Evolutionary conservation across 2,888 invertebrate genomes (phyloP), one percentile per base, ranked within the genome.

Genomic region (Onthophagus sagittarius): DNA sequence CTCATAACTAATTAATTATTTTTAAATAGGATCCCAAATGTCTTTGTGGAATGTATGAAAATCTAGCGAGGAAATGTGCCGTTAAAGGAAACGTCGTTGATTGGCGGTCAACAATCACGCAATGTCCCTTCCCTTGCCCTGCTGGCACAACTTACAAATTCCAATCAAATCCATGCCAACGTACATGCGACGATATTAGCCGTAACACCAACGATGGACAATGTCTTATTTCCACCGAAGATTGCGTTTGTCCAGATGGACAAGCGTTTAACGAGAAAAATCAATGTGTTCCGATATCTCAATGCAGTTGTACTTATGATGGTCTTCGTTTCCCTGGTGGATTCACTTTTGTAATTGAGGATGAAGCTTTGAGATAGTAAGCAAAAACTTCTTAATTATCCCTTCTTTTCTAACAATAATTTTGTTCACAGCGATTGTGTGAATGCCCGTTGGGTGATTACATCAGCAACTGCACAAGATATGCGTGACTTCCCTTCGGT

Each of bases 381-480:
- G 39, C 39, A 53, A 53, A 53, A 53, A 53, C n/a, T 53, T 53
- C 23, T 23, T 23, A 23, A 23, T 3, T 3, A 23, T 23, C 23
- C 23, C 23, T 53, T 53, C 2, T 53, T 1, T 1, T 53, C 5
- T 23, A 53, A 53, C 6, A 9, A 9, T 4, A 53, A 53, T 53
- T 53, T 13, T 5, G 32, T 39, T 23, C 7, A 23, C 76, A 89
- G 91, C 75, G 89, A 88, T 0, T 92, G 92, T 71, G 83, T 86
- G 32, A 88, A 87, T 65, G 93, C 91, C 0, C 80, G 86, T 1
- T 94, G 93, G 93, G 87, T 88, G 67, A 93, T 93, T 81, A 84
- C 83, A 70, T 87, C 88, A 14, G 92, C 93, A 0, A 88, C 88
- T 0, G 86, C 86, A 0, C 91, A 93, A 78, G 62, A 62, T 31